Base-by-base conservation (phyloP, 2,113 vertebrate genomes). In the Cheilinus undulatus region DNA sequence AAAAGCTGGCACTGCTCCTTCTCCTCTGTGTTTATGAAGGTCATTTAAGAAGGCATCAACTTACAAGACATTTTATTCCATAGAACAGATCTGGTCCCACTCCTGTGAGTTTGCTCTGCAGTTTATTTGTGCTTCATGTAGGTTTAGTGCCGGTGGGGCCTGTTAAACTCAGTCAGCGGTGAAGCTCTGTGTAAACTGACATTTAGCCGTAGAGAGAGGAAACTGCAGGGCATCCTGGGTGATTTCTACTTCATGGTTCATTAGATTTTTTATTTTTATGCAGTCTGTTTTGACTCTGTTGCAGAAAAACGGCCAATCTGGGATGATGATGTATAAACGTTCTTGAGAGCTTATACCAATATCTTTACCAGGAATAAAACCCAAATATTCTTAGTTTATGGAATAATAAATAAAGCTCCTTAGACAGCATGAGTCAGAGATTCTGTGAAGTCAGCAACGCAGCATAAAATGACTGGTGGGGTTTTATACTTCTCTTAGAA, bases 191-290 rank as follows among this genome's bases (percentile, higher is more conserved):
- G 17, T 8, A 40, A 69, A 65, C 24, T 69, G 65, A 52, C 80
- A 74, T 70, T 59, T 30, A 54, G 48, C 40, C 56, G 65, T 32
- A 38, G 59, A 45, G 49, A 54, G 64, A 74, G 58, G 59, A 1
- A 14, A 52, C 69, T 46, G 60, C 65, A 56, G 9, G 4, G 20
- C 30, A 48, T 83, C 22, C 32, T 73, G 69, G 68, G 62, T 49
- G 53, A 50, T 66, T 66, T 30, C 43, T 9, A 45, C 57, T 42
- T 20, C 22, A 11, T 1, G 53, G 14, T 58, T 80, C 64, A 23
- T 34, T 52, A 26, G 40, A 2, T 1, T 19, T 50, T 63, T 49
- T 28, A 9, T 45, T 45, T 45, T 45, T 30, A 48, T 64, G 28
- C 0, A 51, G 64, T 3, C 45, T 17, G 15, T 63, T 12, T 48